phyloP scores from a whole-genome alignment of 1,140 invertebrate species.

The Diplogasteroides magnus region DNA sequence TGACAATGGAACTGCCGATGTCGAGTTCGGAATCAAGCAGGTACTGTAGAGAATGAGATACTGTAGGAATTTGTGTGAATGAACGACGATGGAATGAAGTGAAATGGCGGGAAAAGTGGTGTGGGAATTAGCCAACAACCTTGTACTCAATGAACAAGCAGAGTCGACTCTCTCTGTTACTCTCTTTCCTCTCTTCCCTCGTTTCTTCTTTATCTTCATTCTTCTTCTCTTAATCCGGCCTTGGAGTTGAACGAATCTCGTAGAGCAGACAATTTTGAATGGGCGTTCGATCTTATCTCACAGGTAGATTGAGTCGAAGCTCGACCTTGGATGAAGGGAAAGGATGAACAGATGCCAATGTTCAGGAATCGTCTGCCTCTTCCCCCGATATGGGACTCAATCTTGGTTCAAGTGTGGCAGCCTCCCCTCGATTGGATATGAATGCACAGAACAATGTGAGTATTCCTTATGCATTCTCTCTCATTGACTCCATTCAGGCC shows the following conservation, averaged over 20 bases:
- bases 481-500: background rate
- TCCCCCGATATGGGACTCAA: conserved; percentile 38
- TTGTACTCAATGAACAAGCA: conserved; percentile 10
- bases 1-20: conserved; percentile 34
- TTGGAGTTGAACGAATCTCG: background rate
- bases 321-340: no score
- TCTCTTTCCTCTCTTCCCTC: conserved; percentile 9
- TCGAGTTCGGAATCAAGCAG: conserved; percentile 16
- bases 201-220: background rate
- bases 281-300: background rate
- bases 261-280: background rate
- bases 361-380: conserved; percentile 38
- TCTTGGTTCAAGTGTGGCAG: conserved; percentile 7
- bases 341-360: no score
- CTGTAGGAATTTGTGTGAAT: no score
- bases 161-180: background rate
- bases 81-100: no score
- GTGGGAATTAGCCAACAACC: no score
- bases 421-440: conserved; percentile 5
- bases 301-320: no score
- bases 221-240: background rate
- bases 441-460: background rate
- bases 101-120: no score
- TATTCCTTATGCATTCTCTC: background rate
- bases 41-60: no score